phyloP scores from a whole-genome alignment of 2,797 vertebrate genomes.

The Sebastes oblongus region DNA sequence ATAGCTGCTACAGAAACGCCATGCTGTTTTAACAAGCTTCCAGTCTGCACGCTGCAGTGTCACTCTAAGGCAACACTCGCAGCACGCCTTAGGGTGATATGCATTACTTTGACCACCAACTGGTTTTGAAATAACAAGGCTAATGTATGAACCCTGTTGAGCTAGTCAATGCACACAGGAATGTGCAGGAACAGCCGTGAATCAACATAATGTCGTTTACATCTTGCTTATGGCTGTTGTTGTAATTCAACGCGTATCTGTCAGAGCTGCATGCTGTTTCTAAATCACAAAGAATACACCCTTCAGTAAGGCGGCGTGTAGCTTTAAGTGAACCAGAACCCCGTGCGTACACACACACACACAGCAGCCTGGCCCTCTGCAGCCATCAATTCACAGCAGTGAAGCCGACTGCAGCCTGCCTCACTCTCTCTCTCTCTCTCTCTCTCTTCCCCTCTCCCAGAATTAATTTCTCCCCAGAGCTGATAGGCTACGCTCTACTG shows the following conservation, averaged over 20 bases:
- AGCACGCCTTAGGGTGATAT: constrained; percentile 10
- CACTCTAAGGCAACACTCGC: constrained; percentile 13
- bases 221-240: constrained; percentile 66
- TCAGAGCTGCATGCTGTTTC: constrained; percentile 54
- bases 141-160: constrained; percentile 39
- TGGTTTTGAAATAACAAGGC: constrained; percentile 38
- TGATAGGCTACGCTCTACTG: constrained; percentile 81
- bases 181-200: constrained; percentile 26
- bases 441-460: constrained; percentile 63
- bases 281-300: constrained; percentile 64
- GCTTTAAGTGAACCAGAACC: constrained; percentile 63
- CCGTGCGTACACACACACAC: not conserved
- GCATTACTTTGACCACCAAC: constrained; percentile 48
- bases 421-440: constrained; percentile 51
- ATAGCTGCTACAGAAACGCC: not conserved
- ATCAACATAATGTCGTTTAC: constrained; percentile 56
- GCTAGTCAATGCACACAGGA: constrained; percentile 10
- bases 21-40: constrained; percentile 24
- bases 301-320: constrained; percentile 48
- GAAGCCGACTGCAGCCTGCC: constrained; percentile 68
- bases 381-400: constrained; percentile 78
- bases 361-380: constrained; percentile 62
- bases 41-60: constrained; percentile 4
- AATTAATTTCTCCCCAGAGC: constrained; percentile 79
- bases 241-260: constrained; percentile 64